phyloP scores from a whole-genome alignment of 1,140 invertebrate genomes.

The Harlomillsia oculata region DNA sequence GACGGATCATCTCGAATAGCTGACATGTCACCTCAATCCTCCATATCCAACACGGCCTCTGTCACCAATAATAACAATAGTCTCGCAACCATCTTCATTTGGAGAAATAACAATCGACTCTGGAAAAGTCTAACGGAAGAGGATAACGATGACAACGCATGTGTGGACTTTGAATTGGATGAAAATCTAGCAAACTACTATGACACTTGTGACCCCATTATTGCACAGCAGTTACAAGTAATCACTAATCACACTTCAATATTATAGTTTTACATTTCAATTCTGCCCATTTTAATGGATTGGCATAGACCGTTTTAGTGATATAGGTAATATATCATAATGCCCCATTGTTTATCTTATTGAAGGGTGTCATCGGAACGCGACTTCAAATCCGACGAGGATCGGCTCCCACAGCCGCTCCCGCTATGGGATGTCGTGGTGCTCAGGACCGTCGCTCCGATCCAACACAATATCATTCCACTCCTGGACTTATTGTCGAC shows the following conservation, averaged over 20 bases:
- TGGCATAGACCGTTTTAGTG: too few species aligned
- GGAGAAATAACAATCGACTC: slow-evolving; percentile 26
- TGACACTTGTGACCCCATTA: slow-evolving; percentile 21
- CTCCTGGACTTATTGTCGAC: slow-evolving; percentile 1
- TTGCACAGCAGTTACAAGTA: slow-evolving; percentile 29
- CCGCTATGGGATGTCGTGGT: slow-evolving; percentile 21
- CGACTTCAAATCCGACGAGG: slow-evolving; percentile 30
- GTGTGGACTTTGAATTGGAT: slow-evolving; percentile 20
- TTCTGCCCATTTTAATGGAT: too few species aligned
- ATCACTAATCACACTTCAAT: neutral
- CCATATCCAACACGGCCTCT: neutral
- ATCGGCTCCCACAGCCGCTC: slow-evolving; percentile 27
- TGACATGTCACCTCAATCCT: slow-evolving; percentile 2
- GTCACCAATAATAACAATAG: slow-evolving; percentile 20
- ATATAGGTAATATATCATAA: neutral
- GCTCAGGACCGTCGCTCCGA: slow-evolving; percentile 32
- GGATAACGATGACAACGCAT: slow-evolving; percentile 25
- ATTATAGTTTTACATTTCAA: too few species aligned
- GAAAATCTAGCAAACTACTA: slow-evolving; percentile 20
- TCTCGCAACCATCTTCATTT: slow-evolving; percentile 30
- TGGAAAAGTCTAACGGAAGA: slow-evolving; percentile 36
- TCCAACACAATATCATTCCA: slow-evolving; percentile 34
- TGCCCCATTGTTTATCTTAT: neutral
- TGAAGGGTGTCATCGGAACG: slow-evolving; percentile 26
- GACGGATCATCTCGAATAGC: neutral